Evolutionary conservation across 2,888 invertebrate genomes (phyloP).

Genomic region (Branchipolynoe longqiensis): DNA sequence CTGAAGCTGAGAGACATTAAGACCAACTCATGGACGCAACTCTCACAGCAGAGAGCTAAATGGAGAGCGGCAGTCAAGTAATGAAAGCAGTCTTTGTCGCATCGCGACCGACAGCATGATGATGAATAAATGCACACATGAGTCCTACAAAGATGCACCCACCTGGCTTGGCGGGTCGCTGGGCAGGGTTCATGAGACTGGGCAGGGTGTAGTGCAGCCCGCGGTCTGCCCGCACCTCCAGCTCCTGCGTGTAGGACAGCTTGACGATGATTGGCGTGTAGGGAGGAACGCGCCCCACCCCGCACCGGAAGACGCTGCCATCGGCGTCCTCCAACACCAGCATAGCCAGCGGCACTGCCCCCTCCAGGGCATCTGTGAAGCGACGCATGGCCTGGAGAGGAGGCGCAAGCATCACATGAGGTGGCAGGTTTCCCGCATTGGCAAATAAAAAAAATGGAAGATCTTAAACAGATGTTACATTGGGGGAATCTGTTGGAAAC

Average conservation of each 20-base stretch:
- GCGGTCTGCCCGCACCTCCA: conserved; percentile 13
- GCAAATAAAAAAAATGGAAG: too few relatives aligned
- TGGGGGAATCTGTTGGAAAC: too few relatives aligned
- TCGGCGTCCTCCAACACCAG: conserved; percentile 28
- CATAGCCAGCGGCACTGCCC: conserved; percentile 24
- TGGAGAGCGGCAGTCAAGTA: too few relatives aligned
- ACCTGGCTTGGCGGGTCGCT: conserved; percentile 4
- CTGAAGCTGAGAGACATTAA: too few relatives aligned
- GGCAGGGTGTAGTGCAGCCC: conserved; percentile 44
- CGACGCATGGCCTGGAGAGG: conserved; percentile 7
- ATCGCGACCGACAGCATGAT: too few relatives aligned
- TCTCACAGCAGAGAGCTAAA: too few relatives aligned
- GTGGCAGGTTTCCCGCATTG: not conserved
- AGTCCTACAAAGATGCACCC: too few relatives aligned
- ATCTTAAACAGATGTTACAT: too few relatives aligned
- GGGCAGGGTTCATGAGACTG: conserved; percentile 46
- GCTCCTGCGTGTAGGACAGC: conserved; percentile 47
- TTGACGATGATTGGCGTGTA: conserved; percentile 26
- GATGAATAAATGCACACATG: too few relatives aligned
- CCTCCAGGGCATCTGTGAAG: conserved; percentile 33
- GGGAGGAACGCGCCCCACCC: conserved; percentile 38
- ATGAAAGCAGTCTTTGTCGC: too few relatives aligned
- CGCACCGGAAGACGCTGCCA: conserved; percentile 22
- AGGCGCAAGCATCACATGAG: not conserved
- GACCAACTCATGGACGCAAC: too few relatives aligned